Evolutionary conservation across 2,113 vertebrate genomes (phyloP), one percentile per base, ranked within the genome.

Genomic region (Hirundichthys speculiger): DNA sequence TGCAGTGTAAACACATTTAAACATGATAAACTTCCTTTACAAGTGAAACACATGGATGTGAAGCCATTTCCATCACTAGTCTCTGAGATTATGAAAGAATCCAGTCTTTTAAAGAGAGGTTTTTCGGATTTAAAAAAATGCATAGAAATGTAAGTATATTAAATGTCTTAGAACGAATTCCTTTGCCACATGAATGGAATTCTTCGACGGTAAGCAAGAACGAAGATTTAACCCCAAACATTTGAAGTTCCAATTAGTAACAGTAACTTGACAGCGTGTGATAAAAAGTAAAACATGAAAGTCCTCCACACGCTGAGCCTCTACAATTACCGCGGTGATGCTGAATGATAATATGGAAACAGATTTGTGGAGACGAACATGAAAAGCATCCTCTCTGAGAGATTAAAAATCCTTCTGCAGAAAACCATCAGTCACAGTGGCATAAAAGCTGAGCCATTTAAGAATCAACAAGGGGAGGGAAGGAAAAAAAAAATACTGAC

Each of bases 401-500:
- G 59, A 79, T 77, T 64, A 43, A 64, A 51, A 34, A 34, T 34
- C 30, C 11, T 34, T 60, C 75, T 2, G 13, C 46, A 66, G 39
- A 57, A 82, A 72, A 74, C 74, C 69, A 51, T 78, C 76, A 69
- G 60, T 75, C 53, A 34, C 39, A 25, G 45, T 52, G 51, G 64
- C 64, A 84, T 69, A 49, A 81, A 77, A 81, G 67, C 54, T 45
- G 19, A 69, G 58, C 65, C 64, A 70, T 79, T 80, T 54, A 74
- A 53, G 59, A 79, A 64, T 24, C 67, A 59, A 24, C 62, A 71
- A 68, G 55, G 61, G 52, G 40, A 61, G 51, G 57, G 27, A 22
- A 41, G 47, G 43, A 67, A 55, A 63, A 9, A 48, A 57, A 20
- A 45, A 19, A 45, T 45, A 45, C 3, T 21, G 59, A 75, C 69